phyloP scores from a whole-genome alignment of 2,888 invertebrate genomes.

The Lymantria monacha region DNA sequence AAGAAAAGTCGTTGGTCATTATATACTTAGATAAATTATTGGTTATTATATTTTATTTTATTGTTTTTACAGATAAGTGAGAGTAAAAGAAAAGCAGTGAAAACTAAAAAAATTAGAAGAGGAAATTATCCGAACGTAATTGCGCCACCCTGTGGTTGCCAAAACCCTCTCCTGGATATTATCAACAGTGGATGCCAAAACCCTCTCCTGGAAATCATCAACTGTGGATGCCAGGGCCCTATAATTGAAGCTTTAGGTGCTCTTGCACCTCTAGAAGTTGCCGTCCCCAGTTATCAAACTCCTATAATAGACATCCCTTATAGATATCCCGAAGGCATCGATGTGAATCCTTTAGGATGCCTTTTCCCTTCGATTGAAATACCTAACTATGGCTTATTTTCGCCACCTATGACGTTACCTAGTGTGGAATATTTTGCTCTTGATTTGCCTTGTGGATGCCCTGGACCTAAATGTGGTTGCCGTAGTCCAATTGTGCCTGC shows the following conservation, averaged over 20 bases:
- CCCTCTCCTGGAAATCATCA: slow-evolving; percentile 17
- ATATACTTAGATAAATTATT: no score
- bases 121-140: slow-evolving; percentile 8
- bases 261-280: slow-evolving; percentile 6
- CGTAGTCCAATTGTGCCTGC: slow-evolving; percentile 15
- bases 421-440: slow-evolving; percentile 5
- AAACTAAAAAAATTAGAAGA: slow-evolving; percentile 19
- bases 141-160: slow-evolving; percentile 18
- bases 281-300: slow-evolving; percentile 1
- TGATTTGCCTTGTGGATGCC: slow-evolving; percentile 14
- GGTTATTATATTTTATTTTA: no score
- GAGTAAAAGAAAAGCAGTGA: slow-evolving; percentile 14
- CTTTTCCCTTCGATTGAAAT: slow-evolving; percentile 20
- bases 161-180: slow-evolving; percentile 19
- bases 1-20: no score
- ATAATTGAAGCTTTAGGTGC: slow-evolving; percentile 14
- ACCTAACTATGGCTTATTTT: slow-evolving; percentile 15
- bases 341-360: slow-evolving; percentile 19
- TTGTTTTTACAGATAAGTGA: slow-evolving; percentile 26
- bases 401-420: slow-evolving; percentile 24
- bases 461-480: slow-evolving; percentile 22
- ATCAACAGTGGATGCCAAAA: slow-evolving; percentile 22
- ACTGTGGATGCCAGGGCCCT: slow-evolving; percentile 19
- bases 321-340: slow-evolving; percentile 19
- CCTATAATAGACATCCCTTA: slow-evolving; percentile 25